Percentiles rank a stretch among this genome's conserved stretches.
These are phyloP conservation scores for Engraulis encrasicolus DNA, from an alignment of 2,113 vertebrate species.

Conservation along the genomic window DNA sequence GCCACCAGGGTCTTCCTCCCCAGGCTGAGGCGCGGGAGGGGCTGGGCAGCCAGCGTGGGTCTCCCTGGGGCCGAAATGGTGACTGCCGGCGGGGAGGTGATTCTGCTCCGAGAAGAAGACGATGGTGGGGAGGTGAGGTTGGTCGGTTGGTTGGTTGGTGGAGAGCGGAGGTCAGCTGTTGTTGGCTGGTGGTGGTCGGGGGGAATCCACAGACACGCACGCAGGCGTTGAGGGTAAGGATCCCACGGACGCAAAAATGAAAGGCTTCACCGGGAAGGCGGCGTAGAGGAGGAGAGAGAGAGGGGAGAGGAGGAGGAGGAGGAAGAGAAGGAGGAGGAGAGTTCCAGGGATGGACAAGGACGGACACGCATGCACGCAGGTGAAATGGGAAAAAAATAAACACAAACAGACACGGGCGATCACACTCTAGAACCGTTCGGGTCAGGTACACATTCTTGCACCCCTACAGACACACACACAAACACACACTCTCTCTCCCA, in stretches of 20 bases:
- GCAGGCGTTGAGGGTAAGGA: neutral
- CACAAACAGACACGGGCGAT: slow-evolving; percentile 20
- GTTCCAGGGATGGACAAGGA: slow-evolving; percentile 67
- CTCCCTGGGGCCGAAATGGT: slow-evolving; percentile 92
- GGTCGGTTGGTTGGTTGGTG: too few relatives aligned
- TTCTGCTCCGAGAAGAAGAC: slow-evolving; percentile 42
- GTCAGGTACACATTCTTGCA: slow-evolving; percentile 35
- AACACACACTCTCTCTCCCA: slow-evolving; percentile 22
- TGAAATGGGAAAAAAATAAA: neutral
- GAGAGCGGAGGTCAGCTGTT: too few relatives aligned
- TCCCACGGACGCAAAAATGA: too few relatives aligned
- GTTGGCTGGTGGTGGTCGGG: too few relatives aligned
- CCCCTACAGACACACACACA: slow-evolving; percentile 62
- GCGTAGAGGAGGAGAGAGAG: slow-evolving; percentile 24
- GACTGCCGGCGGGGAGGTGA: slow-evolving; percentile 78
- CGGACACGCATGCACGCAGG: slow-evolving; percentile 68
- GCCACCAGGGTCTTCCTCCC: slow-evolving; percentile 94
- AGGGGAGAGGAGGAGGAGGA: slow-evolving; percentile 55
- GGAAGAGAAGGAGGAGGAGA: slow-evolving; percentile 58
- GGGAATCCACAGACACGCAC: slow-evolving; percentile 27
- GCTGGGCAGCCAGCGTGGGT: slow-evolving; percentile 86
- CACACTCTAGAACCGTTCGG: slow-evolving; percentile 13
- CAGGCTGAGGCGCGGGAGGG: slow-evolving; percentile 90
- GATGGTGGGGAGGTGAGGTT: too few relatives aligned
- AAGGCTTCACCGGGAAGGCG: neutral